Conservation (phyloP, 30 jellyfish, hydroid and myxozoan species). For the Phacellophora camtschatica region DNA sequence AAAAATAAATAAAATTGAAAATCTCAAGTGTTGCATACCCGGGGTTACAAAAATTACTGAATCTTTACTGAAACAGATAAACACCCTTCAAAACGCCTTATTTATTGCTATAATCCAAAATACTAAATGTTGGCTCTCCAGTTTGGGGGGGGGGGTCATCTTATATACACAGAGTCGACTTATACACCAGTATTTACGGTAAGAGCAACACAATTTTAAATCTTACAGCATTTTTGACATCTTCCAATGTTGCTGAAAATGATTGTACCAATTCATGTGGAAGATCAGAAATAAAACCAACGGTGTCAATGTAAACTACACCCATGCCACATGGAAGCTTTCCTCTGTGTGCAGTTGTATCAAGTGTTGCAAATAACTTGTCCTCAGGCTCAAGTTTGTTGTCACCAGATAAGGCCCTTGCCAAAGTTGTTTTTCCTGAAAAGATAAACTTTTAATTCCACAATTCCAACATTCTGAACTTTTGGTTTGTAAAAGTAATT, state of each 20-base stretch:
- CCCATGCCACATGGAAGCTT: constrained; percentile 88
- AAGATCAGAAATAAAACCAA: constrained; percentile 91
- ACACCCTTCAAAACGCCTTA: too few relatives aligned
- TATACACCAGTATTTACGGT: neutral
- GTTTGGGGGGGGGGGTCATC: neutral
- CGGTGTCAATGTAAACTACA: constrained; percentile 88
- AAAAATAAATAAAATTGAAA: too few relatives aligned
- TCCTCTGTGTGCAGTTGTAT: constrained; percentile 96
- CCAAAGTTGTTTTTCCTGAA: constrained; percentile 94
- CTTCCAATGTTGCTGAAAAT: constrained; percentile 92
- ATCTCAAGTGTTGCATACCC: too few relatives aligned
- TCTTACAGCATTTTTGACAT: constrained; percentile 90
- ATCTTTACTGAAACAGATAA: too few relatives aligned
- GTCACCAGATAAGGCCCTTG: constrained; percentile 83
- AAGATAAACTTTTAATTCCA: too few relatives aligned
- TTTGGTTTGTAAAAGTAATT: too few relatives aligned
- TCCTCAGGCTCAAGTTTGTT: constrained; percentile 84
- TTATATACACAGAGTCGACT: neutral
- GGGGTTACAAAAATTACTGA: too few relatives aligned
- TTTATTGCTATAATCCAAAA: too few relatives aligned
- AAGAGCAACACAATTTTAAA: neutral
- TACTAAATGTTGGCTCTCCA: too few relatives aligned
- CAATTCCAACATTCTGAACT: too few relatives aligned
- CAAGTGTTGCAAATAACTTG: constrained; percentile 93
- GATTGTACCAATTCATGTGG: constrained; percentile 98